Conservation (phyloP, 2,888 invertebrate genomes). For the Lomographa bimaculata region DNA sequence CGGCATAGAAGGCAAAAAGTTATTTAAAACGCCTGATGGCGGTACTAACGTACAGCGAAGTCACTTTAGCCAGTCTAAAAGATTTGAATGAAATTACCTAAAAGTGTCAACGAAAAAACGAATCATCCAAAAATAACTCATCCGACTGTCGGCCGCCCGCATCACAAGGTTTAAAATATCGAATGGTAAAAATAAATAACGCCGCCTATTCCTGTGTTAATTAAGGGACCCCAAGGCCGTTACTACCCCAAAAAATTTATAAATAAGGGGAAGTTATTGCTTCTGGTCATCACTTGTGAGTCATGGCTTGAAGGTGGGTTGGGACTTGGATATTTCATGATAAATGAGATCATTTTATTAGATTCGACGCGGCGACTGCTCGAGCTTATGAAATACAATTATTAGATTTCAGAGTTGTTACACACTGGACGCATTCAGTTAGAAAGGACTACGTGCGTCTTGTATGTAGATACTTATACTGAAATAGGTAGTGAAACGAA, state of each 20-base stretch:
- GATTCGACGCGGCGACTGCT: constrained; percentile 1
- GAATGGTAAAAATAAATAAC: constrained; percentile 15
- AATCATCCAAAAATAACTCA: constrained; percentile 21
- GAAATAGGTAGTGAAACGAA: too few species aligned
- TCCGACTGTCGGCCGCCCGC: constrained; percentile 11
- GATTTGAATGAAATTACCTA: too few species aligned
- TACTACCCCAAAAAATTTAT: constrained; percentile 39
- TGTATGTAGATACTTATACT: too few species aligned
- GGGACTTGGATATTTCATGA: constrained; percentile 30
- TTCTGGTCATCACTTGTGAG: constrained; percentile 46
- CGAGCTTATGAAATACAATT: too few species aligned
- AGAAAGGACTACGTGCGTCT: too few species aligned
- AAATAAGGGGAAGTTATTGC: constrained; percentile 53
- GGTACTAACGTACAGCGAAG: too few species aligned
- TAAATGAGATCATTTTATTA: constrained; percentile 14
- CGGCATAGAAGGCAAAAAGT: too few species aligned
- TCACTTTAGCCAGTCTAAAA: too few species aligned
- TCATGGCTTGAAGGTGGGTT: constrained; percentile 34
- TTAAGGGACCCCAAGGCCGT: constrained; percentile 53
- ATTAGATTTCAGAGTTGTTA: too few species aligned
- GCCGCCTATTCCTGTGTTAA: constrained; percentile 39
- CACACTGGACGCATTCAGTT: too few species aligned
- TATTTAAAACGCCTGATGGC: too few species aligned
- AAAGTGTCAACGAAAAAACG: constrained; percentile 9
- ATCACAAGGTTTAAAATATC: constrained; percentile 17